A percentile compares a stretch with the other conserved stretches of the same genome.
These are phyloP conservation scores for Aethina tumida DNA, from an alignment of 1,140 invertebrate genomes.

Conservation along the genomic window DNA sequence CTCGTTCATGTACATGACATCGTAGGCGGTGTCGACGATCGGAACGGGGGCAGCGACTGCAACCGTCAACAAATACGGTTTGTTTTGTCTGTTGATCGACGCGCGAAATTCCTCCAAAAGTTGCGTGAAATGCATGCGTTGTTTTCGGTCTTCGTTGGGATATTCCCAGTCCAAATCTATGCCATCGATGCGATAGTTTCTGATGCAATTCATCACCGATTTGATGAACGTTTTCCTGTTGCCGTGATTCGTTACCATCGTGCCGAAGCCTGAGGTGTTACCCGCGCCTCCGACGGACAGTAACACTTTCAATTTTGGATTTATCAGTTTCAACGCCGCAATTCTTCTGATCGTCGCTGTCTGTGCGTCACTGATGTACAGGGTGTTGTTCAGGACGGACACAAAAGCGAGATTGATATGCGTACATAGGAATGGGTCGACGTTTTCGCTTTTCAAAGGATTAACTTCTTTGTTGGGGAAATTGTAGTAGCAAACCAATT, in stretches of 20 bases:
- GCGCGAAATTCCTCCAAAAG: conserved; percentile 57
- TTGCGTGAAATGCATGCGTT: conserved; percentile 61
- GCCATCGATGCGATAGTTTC: conserved; percentile 60
- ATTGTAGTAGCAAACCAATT: conserved; percentile 58
- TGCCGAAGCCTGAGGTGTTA: conserved; percentile 50
- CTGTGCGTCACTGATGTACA: conserved; percentile 32
- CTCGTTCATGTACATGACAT: conserved; percentile 63
- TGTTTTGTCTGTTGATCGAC: conserved; percentile 47
- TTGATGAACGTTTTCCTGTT: conserved; percentile 63
- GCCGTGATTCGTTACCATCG: conserved; percentile 58
- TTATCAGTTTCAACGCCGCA: conserved; percentile 47
- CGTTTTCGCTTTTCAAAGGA: conserved; percentile 43
- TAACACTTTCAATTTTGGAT: conserved; percentile 65
- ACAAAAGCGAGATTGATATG: conserved; percentile 73
- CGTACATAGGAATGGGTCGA: conserved; percentile 64
- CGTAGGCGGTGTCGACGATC: conserved; percentile 65
- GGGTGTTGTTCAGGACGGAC: conserved; percentile 48
- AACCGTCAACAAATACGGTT: conserved; percentile 53
- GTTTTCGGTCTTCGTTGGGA: conserved; percentile 49
- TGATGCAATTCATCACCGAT: conserved; percentile 51
- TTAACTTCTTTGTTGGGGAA: conserved; percentile 36
- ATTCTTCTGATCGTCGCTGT: conserved; percentile 43
- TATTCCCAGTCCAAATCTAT: conserved; percentile 86
- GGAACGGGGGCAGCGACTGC: conserved; percentile 66
- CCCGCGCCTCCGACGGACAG: conserved; percentile 64